Evolutionary conservation across 2,888 invertebrate genomes (phyloP).

Genomic region (Alloscopus bannaensis): DNA sequence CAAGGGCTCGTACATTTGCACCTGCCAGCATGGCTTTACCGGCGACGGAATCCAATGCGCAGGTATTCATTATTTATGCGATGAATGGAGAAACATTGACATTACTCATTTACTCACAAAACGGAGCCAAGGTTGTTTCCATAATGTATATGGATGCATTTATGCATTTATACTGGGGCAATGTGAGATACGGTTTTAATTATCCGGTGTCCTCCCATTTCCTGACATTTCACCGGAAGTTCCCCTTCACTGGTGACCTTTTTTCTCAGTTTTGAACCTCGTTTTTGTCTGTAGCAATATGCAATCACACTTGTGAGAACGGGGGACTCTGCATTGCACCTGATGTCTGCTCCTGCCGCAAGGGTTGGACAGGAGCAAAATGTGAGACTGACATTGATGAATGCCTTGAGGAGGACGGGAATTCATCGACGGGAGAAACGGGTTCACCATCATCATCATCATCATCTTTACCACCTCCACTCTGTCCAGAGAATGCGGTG

Average conservation of each 20-base stretch:
- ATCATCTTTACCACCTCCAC: no score
- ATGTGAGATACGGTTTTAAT: no score
- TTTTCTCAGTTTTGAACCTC: neutral
- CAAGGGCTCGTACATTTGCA: conserved; percentile 87
- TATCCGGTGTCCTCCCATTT: no score
- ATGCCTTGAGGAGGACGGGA: conserved; percentile 81
- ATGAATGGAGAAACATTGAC: no score
- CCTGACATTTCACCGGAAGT: no score
- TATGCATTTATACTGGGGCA: no score
- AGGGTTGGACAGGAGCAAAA: conserved; percentile 87
- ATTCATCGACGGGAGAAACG: conserved; percentile 74
- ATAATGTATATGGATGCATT: no score
- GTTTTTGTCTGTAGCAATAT: conserved; percentile 85
- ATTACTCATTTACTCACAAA: no score
- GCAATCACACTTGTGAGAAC: conserved; percentile 87
- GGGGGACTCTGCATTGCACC: conserved; percentile 88
- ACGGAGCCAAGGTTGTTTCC: no score
- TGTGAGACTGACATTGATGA: conserved; percentile 93
- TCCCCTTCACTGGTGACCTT: neutral
- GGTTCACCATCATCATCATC: no score
- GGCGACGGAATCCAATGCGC: conserved; percentile 88
- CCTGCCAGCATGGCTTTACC: conserved; percentile 83
- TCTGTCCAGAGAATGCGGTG: conserved; percentile 84
- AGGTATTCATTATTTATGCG: no score
- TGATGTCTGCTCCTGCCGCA: conserved; percentile 86